A percentile compares a stretch with the other conserved stretches of the same genome.
Evolutionary conservation across 2,113 vertebrate genomes (phyloP).

Genomic region (Cichladusa arquata): DNA sequence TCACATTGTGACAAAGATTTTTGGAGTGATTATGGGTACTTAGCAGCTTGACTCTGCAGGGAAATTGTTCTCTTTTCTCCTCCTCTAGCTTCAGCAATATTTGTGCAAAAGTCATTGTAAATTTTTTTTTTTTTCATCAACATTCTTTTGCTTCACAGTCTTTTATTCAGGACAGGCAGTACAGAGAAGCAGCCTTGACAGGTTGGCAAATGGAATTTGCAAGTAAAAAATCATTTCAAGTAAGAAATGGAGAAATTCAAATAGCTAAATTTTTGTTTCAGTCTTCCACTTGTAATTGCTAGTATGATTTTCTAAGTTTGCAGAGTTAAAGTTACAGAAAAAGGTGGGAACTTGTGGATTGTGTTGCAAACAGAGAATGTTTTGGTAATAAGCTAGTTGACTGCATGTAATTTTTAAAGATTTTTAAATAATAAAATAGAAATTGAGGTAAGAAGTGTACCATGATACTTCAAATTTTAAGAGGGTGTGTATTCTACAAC

Average conservation of each 20-base stretch:
- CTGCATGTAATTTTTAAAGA: background rate
- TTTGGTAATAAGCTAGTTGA: background rate
- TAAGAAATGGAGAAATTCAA: background rate
- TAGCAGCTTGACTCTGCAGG: conserved; percentile 19
- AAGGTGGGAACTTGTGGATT: background rate
- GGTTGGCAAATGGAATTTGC: background rate
- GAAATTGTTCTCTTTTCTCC: background rate
- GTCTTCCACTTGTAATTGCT: background rate
- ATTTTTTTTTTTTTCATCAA: background rate
- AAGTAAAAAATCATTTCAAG: background rate
- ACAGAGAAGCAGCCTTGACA: background rate
- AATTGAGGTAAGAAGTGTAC: background rate
- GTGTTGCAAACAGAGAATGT: rapidly evolving
- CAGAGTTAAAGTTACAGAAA: background rate
- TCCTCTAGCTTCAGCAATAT: background rate
- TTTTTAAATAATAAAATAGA: background rate
- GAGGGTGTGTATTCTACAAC: background rate
- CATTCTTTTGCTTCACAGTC: background rate
- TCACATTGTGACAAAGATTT: conserved; percentile 21
- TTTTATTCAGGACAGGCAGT: background rate
- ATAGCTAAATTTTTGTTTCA: background rate
- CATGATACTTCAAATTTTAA: background rate
- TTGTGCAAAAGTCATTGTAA: background rate
- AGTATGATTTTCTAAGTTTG: background rate
- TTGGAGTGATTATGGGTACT: conserved; percentile 1